These are phyloP conservation scores for Phacellophora camtschatica DNA, from an alignment of 30 jellyfish, hydroid and myxozoan species.

Conservation along the genomic window DNA sequence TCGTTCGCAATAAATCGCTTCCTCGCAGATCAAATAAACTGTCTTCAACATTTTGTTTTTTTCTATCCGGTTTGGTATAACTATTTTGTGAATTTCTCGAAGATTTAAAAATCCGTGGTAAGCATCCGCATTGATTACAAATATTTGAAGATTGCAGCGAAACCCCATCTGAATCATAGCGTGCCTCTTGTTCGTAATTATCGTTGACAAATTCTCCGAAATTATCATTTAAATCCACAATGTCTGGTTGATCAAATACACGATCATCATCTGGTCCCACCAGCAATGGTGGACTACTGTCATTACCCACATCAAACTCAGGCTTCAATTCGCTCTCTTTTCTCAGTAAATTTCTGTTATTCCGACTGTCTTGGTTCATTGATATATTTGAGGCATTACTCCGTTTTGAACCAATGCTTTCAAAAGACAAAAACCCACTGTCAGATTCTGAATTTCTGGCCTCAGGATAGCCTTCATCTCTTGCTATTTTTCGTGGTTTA, in stretches of 20 bases:
- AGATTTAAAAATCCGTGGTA: conserved; percentile 56
- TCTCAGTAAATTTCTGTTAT: background rate
- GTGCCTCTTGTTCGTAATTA: conserved; percentile 11
- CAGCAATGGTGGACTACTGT: background rate
- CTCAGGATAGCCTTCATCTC: conserved; percentile 50
- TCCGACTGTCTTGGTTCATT: conserved; percentile 3
- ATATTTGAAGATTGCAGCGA: conserved; percentile 13
- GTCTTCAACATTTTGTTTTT: conserved; percentile 30
- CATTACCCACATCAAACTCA: conserved; percentile 2
- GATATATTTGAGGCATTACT: conserved; percentile 27
- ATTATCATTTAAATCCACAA: conserved; percentile 29
- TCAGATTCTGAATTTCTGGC: conserved; percentile 64
- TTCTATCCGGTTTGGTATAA: too few relatives aligned
- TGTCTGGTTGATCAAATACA: conserved; percentile 13
- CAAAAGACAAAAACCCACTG: conserved; percentile 65
- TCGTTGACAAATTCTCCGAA: conserved; percentile 2
- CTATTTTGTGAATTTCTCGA: conserved; percentile 2
- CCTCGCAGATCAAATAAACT: conserved; percentile 56
- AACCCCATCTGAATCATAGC: conserved; percentile 29
- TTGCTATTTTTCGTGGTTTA: conserved; percentile 67
- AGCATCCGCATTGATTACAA: conserved; percentile 53
- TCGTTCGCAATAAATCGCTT: conserved; percentile 29
- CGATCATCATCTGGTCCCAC: conserved; percentile 19
- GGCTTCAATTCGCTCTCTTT: background rate
- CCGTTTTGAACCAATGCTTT: conserved; percentile 35